Percentiles rank a stretch among this genome's conserved stretches.
Evolutionary conservation across 2,797 vertebrate genomes (phyloP).

Genomic region (Oreortyx pictus): DNA sequence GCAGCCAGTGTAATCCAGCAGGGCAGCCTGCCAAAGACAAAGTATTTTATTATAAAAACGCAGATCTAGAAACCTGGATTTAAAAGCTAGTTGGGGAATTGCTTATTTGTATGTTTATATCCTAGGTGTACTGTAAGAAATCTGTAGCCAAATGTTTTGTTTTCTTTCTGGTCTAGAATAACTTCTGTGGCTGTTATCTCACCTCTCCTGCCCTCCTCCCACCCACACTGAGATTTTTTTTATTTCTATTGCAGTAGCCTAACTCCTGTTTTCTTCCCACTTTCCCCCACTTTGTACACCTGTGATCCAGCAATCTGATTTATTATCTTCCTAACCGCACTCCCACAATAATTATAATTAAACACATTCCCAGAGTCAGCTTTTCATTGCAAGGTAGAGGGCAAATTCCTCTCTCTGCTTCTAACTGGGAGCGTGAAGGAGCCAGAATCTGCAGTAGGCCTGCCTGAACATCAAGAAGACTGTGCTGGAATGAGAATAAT

Average conservation of each 20-base stretch:
- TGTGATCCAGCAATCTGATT: constrained; percentile 51
- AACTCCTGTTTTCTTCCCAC: constrained; percentile 25
- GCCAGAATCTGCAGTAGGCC: background rate
- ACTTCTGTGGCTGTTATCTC: constrained; percentile 60
- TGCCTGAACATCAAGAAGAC: background rate
- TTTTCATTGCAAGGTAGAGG: background rate
- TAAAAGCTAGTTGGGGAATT: constrained; percentile 20
- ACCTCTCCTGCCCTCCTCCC: constrained; percentile 11
- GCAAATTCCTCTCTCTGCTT: background rate
- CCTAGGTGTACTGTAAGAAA: constrained; percentile 17
- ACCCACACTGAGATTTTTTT: constrained; percentile 30
- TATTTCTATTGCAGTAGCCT: background rate
- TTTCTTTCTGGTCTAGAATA: constrained; percentile 32
- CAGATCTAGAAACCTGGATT: constrained; percentile 11
- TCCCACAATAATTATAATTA: constrained; percentile 57
- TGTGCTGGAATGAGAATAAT: background rate
- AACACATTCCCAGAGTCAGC: constrained; percentile 41
- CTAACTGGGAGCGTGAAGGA: background rate
- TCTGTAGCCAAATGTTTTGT: constrained; percentile 47
- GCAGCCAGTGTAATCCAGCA: background rate
- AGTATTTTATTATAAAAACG: constrained; percentile 24
- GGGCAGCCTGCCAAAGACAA: constrained; percentile 44
- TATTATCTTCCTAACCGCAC: constrained; percentile 68
- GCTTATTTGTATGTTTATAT: constrained; percentile 7
- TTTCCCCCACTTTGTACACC: constrained; percentile 30